Evolutionary conservation across 2,113 vertebrate genomes (phyloP).

Genomic region (Chaetorhynchus papuensis): DNA sequence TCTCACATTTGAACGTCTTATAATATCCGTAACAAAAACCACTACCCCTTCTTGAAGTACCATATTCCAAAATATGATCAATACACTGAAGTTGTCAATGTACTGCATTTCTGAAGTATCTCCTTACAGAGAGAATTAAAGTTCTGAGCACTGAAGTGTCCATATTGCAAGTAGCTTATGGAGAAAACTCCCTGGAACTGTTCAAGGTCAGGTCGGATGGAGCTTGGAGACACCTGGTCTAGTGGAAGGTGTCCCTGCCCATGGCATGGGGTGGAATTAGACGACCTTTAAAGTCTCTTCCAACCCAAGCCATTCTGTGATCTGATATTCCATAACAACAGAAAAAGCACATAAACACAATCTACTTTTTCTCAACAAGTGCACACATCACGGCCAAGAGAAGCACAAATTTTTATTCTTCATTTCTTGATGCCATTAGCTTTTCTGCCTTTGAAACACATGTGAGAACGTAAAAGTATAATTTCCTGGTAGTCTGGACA

Average conservation of each 20-base stretch:
- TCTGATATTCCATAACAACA: neutral
- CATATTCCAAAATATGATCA: neutral
- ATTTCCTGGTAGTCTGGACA: neutral
- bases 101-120: neutral
- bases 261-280: neutral
- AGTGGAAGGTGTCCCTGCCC: neutral
- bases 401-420: neutral
- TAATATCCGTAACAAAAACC: neutral
- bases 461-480: neutral
- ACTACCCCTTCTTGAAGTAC: neutral
- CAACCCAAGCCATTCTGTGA: neutral
- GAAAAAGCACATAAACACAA: neutral
- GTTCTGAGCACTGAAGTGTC: neutral
- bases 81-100: fast-evolving
- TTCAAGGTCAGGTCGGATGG: neutral
- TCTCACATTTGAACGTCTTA: neutral
- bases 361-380: neutral
- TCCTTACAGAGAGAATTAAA: neutral
- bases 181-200: neutral
- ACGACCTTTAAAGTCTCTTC: neutral
- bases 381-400: neutral
- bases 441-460: neutral
- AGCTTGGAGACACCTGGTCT: neutral
- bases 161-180: neutral
- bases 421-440: neutral